Percentiles rank a stretch among this genome's conserved stretches.
These are phyloP conservation scores for Incurvaria masculella DNA, from an alignment of 2,888 invertebrate species.

Conservation along the genomic window DNA sequence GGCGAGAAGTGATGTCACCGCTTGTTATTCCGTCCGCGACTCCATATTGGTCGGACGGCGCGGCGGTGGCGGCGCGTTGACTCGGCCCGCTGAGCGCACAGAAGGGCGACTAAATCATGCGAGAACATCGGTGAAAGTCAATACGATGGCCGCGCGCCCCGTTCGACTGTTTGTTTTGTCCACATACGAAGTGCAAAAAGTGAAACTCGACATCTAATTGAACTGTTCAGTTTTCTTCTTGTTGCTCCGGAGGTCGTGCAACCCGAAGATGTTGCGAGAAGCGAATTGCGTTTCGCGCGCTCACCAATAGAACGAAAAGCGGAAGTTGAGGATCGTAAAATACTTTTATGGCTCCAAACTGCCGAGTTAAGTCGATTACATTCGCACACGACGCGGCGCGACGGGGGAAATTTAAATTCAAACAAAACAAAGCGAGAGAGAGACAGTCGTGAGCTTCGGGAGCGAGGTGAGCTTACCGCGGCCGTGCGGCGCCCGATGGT, in stretches of 20 bases:
- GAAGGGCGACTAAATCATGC: slow-evolving; percentile 7
- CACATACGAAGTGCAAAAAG: not conserved
- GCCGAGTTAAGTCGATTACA: too few relatives aligned
- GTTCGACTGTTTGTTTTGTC: not conserved
- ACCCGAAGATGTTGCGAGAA: too few relatives aligned
- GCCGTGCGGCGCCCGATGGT: slow-evolving; percentile 50
- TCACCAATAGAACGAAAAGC: too few relatives aligned
- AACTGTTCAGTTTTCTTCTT: not conserved
- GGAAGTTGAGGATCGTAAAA: too few relatives aligned
- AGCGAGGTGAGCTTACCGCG: slow-evolving; percentile 49
- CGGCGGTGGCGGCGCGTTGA: slow-evolving; percentile 22
- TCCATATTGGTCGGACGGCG: slow-evolving; percentile 26
- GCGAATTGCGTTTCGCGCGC: too few relatives aligned
- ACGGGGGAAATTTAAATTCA: too few relatives aligned
- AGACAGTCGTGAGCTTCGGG: slow-evolving; percentile 23
- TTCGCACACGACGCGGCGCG: too few relatives aligned
- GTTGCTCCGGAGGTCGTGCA: too few relatives aligned
- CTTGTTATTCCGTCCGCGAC: slow-evolving; percentile 40
- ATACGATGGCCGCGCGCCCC: not conserved
- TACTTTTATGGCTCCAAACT: too few relatives aligned
- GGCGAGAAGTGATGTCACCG: slow-evolving; percentile 40
- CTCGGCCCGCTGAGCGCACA: slow-evolving; percentile 33
- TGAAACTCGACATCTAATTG: not conserved
- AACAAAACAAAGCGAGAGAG: too few relatives aligned
- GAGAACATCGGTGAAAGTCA: not conserved